Percentiles rank a stretch among this genome's conserved stretches.
phyloP scores from a whole-genome alignment of 2,888 invertebrate species.

The Dinocampus coccinellae region DNA sequence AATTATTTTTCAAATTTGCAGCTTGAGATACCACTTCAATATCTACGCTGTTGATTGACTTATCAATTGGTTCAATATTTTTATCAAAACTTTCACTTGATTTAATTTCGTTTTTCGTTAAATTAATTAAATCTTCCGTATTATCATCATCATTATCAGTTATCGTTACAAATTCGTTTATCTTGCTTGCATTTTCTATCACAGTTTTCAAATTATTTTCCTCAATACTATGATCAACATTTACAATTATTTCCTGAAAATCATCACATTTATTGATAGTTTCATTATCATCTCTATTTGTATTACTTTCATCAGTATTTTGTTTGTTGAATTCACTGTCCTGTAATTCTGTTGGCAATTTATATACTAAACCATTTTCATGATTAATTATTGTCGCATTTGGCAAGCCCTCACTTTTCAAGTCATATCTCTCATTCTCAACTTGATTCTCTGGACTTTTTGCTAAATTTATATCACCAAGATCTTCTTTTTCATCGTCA shows the following conservation, averaged over 20 bases:
- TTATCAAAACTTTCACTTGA: not conserved
- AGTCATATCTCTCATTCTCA: slow-evolving; percentile 23
- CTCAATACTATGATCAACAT: not conserved
- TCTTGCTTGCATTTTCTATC: slow-evolving; percentile 8
- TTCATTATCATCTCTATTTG: slow-evolving; percentile 2
- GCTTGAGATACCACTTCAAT: slow-evolving; percentile 33
- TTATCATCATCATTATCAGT: not conserved
- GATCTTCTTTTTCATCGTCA: slow-evolving; percentile 32
- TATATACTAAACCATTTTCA: slow-evolving; percentile 15
- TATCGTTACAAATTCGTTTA: not conserved
- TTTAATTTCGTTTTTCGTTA: not conserved
- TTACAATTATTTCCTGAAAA: not conserved
- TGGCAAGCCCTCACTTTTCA: slow-evolving; percentile 49
- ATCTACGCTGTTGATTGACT: slow-evolving; percentile 24
- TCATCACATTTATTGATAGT: not conserved
- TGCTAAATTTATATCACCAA: slow-evolving; percentile 11
- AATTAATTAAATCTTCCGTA: not conserved
- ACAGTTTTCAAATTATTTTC: slow-evolving; percentile 10
- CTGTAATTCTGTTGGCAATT: slow-evolving; percentile 15
- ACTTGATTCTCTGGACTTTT: slow-evolving; percentile 6
- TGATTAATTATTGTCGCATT: slow-evolving; percentile 55
- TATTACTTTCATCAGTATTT: not conserved
- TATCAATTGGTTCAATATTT: slow-evolving; percentile 19
- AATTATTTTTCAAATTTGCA: not conserved
- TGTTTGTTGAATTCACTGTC: not conserved